Conservation (phyloP, 2,888 invertebrate species). For the Trachelus stipa region DNA sequence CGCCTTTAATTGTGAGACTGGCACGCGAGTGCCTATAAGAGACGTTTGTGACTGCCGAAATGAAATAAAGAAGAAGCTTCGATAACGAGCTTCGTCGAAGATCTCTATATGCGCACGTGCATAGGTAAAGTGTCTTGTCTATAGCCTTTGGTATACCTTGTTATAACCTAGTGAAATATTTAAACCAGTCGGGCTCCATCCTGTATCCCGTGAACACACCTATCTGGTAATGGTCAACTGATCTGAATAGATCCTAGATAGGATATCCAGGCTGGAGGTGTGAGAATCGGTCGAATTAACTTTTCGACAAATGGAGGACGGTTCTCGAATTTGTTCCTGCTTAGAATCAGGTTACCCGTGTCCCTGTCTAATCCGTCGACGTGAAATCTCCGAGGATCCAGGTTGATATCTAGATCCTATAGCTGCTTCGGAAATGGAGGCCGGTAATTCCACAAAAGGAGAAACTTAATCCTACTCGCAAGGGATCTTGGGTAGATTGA, state of each 20-base stretch:
- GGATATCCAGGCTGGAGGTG: neutral
- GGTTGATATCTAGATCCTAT: neutral
- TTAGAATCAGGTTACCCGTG: neutral
- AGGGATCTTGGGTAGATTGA: neutral
- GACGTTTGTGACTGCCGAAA: neutral
- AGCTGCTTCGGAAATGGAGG: neutral
- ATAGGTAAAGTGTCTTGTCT: too few relatives aligned
- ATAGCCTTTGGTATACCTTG: too few relatives aligned
- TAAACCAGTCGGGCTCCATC: too few relatives aligned
- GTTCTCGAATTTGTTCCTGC: neutral
- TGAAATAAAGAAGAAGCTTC: neutral
- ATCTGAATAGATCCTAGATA: too few relatives aligned
- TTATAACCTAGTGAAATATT: too few relatives aligned
- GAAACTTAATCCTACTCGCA: conserved; percentile 16
- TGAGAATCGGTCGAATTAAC: neutral
- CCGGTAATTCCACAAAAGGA: conserved; percentile 22
- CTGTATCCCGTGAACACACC: too few relatives aligned
- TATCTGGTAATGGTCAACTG: too few relatives aligned
- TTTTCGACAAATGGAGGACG: neutral
- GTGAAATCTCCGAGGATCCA: neutral
- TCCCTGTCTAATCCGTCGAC: conserved; percentile 1
- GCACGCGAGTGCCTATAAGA: too few relatives aligned
- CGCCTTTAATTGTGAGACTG: conserved; percentile 18
- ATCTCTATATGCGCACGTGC: neutral
- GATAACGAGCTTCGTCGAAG: conserved; percentile 5